Conservation (phyloP, 64 coral and sea anemone genomes). For the Cladopsammia gracilis region DNA sequence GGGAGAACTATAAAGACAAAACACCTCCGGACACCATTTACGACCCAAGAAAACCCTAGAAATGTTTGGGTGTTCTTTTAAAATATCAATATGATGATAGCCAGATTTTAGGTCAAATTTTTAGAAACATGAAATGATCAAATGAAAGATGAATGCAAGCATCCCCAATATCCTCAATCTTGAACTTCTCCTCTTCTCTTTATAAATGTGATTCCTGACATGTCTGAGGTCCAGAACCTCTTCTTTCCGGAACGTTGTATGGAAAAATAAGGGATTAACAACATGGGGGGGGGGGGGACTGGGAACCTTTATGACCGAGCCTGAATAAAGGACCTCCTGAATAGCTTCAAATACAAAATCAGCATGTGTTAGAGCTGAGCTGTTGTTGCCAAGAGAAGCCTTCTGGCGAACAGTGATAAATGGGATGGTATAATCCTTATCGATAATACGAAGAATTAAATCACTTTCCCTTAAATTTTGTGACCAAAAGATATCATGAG, state of each 20-base stretch:
- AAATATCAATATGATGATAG: too few species aligned
- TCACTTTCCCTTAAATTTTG: neutral
- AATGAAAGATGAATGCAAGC: too few species aligned
- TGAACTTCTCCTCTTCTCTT: conserved; percentile 39
- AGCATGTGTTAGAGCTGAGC: neutral
- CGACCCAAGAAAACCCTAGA: too few species aligned
- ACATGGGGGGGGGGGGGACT: conserved; percentile 8
- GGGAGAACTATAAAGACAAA: too few species aligned
- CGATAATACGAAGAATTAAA: neutral
- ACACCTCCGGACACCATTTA: too few species aligned
- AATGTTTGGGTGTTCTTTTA: too few species aligned
- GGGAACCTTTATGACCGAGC: neutral
- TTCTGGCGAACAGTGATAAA: neutral
- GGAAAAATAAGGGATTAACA: conserved; percentile 7
- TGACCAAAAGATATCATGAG: neutral
- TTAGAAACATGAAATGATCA: too few species aligned
- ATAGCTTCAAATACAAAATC: neutral
- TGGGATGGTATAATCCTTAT: too few species aligned
- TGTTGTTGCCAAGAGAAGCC: neutral
- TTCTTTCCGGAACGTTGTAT: neutral
- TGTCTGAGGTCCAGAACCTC: neutral
- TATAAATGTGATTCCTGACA: neutral
- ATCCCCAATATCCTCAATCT: conserved; percentile 14
- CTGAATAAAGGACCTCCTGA: neutral
- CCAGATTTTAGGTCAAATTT: too few species aligned